Percentiles rank a stretch among this genome's conserved stretches.
Evolutionary conservation across 2,888 invertebrate genomes (phyloP).

Genomic region (Agriopis marginaria): DNA sequence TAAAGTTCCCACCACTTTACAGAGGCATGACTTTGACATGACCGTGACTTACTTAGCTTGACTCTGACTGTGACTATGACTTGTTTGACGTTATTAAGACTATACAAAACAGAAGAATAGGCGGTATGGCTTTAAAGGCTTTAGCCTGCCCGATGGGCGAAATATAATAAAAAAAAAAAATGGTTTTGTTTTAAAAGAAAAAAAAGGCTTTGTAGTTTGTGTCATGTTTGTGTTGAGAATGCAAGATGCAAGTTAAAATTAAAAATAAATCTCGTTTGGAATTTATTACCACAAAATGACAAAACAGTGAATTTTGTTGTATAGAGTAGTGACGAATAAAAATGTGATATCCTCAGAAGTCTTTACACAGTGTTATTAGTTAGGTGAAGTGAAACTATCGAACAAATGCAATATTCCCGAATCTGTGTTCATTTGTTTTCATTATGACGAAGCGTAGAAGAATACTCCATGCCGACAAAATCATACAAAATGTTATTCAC

Average conservation of each 20-base stretch:
- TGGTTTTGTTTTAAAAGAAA: too few species aligned
- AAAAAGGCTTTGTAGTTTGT: too few species aligned
- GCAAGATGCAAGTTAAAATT: background rate
- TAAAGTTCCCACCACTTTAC: too few species aligned
- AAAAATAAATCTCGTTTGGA: background rate
- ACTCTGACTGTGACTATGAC: too few species aligned
- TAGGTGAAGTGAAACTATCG: constrained; percentile 17
- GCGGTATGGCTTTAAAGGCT: too few species aligned
- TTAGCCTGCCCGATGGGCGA: too few species aligned
- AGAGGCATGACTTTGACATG: too few species aligned
- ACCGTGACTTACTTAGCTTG: too few species aligned
- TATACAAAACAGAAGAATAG: too few species aligned
- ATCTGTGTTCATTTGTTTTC: constrained; percentile 73
- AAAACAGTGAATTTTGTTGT: background rate
- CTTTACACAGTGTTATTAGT: background rate
- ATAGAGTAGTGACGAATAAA: background rate
- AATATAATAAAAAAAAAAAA: too few species aligned
- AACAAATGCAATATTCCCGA: constrained; percentile 32
- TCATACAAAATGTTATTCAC: constrained; percentile 78
- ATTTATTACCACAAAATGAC: background rate
- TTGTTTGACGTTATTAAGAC: too few species aligned
- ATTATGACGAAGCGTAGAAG: constrained; percentile 84
- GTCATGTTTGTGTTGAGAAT: too few species aligned
- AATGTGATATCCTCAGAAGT: constrained; percentile 1
- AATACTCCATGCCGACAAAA: constrained; percentile 82